Base-by-base conservation (phyloP, 2,797 vertebrate species). In the Hypotaenidia okinawae region DNA sequence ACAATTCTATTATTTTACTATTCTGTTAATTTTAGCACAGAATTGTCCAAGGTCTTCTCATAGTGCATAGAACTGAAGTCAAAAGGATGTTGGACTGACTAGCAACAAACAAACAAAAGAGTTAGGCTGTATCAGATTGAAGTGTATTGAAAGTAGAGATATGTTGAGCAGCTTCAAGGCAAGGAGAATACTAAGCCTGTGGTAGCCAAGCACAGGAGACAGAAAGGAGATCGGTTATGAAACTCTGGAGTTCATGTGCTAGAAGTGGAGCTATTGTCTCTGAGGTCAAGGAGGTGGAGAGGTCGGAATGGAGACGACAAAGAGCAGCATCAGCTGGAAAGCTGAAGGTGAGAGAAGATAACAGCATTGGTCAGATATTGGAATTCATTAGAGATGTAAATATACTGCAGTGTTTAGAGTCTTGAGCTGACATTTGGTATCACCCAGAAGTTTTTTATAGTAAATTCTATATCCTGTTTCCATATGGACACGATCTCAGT, bases 371-470 rank as follows among this genome's bases (percentile, higher is more conserved):
- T 55, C 28, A 39, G 35, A 28, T 82, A 45, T 9, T 43, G 14
- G 37, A 58, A 19, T 79, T 90, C 74, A 85, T 85, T 81, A 83
- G 33, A 90, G 55, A 37, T 79, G 33, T 73, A 90, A 94, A 84
- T 67, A 41, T 33, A 23, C 25, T 76, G 16, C 54, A 76, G 1
- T 90, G 16, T 84, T 93, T 92, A 28, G 35, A 70, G 32, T 54
- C 63, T 84, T 93, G 47, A 45, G 18, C 3, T 93, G 55, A 45
- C 23, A 59, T 79, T 67, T 91, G 78, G 17, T 88, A 61, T 30
- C 33, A 76, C 43, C 33, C 33, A 57, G 0, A 84, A 59, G 16
- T 59, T 91, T 94, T 85, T 58, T 83, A 24, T 63, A 76, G 43
- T 58, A 84, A 81, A 73, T 78, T 91, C 55, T 86, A 1, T 75